Base-by-base conservation (phyloP, 2,113 vertebrate species). In the Antigone vipio region DNA sequence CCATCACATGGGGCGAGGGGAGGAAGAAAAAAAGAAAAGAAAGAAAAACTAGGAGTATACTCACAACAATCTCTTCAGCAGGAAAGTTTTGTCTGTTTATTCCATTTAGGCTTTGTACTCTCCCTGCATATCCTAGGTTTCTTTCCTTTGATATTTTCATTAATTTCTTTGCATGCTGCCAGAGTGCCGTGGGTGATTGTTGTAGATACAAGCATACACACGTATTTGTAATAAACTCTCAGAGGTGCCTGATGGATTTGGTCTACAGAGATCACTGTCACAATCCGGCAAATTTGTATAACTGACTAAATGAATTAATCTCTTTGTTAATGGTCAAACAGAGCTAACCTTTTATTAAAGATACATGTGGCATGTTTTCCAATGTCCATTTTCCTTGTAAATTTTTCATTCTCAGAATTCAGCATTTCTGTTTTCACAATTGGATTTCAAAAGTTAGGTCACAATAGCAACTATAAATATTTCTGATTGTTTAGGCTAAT, bases 241-340 rank as follows among this genome's bases (percentile, higher is more conserved):
- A 63, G 42, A 38, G 14, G 3, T 55, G 14, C 3, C 32, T 55
- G 6, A 24, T 50, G 11, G 13, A 42, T 72, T 9, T 76, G 22
- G 4, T 64, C 29, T 73, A n/a, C 17, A 38, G 27, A 56, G 5
- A 20, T 60, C 44, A 47, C 13, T 40, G 19, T 40, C 47, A 73
- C 9, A 50, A 18, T n/a, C 5, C 44, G 20, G 11, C 5, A 87
- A 44, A 52, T 53, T 21, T 47, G 1, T 59, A 8, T 23, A 45
- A 73, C 34, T 45, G 5, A 23, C 3, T 62, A 30, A 44, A 64
- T 74, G 0, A 66, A 38, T 55, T 63, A 0, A 30, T 44, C 1
- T 59, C 62, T 83, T 21, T 24, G 3, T 44, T 47, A 60, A 69
- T 18, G 1, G 44, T 85, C 34, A 53, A 40, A 22, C 4, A 17